phyloP scores from a whole-genome alignment of 2,888 invertebrate genomes.

The Drepanosiphum platanoidis region DNA sequence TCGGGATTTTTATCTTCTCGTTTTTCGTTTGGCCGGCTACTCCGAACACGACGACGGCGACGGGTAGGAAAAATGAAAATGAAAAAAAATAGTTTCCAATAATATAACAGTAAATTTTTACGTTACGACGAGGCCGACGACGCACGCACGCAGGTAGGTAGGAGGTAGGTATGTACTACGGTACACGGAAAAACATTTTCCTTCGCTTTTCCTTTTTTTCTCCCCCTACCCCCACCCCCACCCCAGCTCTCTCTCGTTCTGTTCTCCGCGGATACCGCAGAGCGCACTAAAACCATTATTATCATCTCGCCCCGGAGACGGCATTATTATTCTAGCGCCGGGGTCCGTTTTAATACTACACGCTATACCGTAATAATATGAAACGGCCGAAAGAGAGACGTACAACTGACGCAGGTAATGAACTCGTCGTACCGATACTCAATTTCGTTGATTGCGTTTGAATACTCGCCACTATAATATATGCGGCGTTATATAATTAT shows the following conservation, averaged over 20 bases:
- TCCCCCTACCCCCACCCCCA: too few species aligned
- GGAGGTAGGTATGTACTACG: too few species aligned
- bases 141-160: too few species aligned
- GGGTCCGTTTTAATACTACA: too few species aligned
- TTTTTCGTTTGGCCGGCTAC: background rate
- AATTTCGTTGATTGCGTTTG: background rate
- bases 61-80: background rate
- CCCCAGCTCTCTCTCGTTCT: background rate
- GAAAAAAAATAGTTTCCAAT: conserved; percentile 8
- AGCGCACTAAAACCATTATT: conserved; percentile 20
- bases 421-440: background rate
- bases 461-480: background rate
- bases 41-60: background rate
- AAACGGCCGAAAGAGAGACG: background rate
- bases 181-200: conserved; percentile 33
- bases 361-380: background rate
- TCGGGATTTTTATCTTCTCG: conserved; percentile 24
- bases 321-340: background rate
- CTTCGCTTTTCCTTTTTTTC: too few species aligned
- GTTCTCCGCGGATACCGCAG: background rate
- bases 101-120: conserved; percentile 42
- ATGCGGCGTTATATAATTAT: too few species aligned
- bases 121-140: conserved; percentile 5
- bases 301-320: conserved; percentile 6
- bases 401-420: background rate